Percentiles rank a stretch among this genome's conserved stretches.
These are phyloP conservation scores for Podarcis muralis DNA, from an alignment of 2,113 vertebrate genomes.

Conservation along the genomic window DNA sequence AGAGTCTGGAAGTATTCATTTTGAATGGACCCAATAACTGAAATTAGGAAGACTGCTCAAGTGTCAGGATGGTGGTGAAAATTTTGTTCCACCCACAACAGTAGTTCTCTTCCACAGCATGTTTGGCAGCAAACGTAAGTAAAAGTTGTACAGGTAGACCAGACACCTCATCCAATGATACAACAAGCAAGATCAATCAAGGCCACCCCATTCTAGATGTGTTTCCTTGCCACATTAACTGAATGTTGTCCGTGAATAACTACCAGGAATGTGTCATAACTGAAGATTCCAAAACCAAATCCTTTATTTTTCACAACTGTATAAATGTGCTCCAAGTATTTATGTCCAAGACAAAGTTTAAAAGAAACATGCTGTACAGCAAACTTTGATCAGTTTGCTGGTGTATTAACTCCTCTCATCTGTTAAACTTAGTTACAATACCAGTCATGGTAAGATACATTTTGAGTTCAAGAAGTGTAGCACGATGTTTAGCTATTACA, in stretches of 20 bases:
- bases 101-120: background rate
- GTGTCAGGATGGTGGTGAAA: no score
- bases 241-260: background rate
- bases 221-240: no score
- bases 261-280: slow-evolving; percentile 18
- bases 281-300: slow-evolving; percentile 80
- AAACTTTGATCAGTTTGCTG: slow-evolving; percentile 76
- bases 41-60: no score
- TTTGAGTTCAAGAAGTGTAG: slow-evolving; percentile 77
- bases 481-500: slow-evolving; percentile 78
- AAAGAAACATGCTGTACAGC: slow-evolving; percentile 81
- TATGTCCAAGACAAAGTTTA: slow-evolving; percentile 77
- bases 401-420: slow-evolving; percentile 73
- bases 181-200: background rate
- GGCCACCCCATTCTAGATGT: background rate
- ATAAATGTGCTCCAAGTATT: slow-evolving; percentile 80
- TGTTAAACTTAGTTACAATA: slow-evolving; percentile 78
- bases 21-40: no score
- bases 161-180: background rate
- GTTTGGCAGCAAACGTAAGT: background rate
- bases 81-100: background rate
- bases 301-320: slow-evolving; percentile 81
- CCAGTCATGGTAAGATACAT: slow-evolving; percentile 78
- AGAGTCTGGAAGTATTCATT: no score
- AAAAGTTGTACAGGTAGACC: background rate